A percentile compares a stretch with the other conserved stretches of the same genome.
Evolutionary conservation across 2,888 invertebrate species (phyloP).

Genomic region (Megamerina dolium): DNA sequence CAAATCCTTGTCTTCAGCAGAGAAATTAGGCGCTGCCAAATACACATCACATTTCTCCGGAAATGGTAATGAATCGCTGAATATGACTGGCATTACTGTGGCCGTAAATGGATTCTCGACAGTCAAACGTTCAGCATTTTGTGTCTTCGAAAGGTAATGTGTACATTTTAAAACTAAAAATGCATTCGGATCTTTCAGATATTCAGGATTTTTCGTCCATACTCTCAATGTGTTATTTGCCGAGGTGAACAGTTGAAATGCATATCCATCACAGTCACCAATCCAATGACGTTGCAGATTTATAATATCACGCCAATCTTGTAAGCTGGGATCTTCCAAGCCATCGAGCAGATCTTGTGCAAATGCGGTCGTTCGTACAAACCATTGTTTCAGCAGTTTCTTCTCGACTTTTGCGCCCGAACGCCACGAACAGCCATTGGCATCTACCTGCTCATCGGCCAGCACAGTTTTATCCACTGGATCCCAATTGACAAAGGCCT

Average conservation of each 20-base stretch:
- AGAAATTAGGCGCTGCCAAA: conserved; percentile 63
- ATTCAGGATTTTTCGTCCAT: conserved; percentile 75
- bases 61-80: conserved; percentile 59
- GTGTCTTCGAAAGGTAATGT: conserved; percentile 51
- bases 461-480: conserved; percentile 95
- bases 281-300: conserved; percentile 87
- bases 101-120: conserved; percentile 68
- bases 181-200: conserved; percentile 59
- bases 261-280: conserved; percentile 75
- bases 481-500: conserved; percentile 96
- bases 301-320: conserved; percentile 79
- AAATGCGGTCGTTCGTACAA: conserved; percentile 80
- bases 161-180: conserved; percentile 61
- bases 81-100: conserved; percentile 59
- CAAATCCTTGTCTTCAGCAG: conserved; percentile 57
- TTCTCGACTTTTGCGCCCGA: conserved; percentile 93
- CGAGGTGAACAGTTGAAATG: conserved; percentile 58
- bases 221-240: conserved; percentile 34
- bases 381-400: conserved; percentile 88
- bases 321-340: conserved; percentile 60
- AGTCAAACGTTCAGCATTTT: conserved; percentile 41
- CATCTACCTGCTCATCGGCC: conserved; percentile 97
- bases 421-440: conserved; percentile 86
- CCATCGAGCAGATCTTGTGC: conserved; percentile 68
- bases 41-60: conserved; percentile 62